These are phyloP conservation scores for Lepidothrix coronata DNA, from an alignment of 2,113 vertebrate species.

Conservation along the genomic window DNA sequence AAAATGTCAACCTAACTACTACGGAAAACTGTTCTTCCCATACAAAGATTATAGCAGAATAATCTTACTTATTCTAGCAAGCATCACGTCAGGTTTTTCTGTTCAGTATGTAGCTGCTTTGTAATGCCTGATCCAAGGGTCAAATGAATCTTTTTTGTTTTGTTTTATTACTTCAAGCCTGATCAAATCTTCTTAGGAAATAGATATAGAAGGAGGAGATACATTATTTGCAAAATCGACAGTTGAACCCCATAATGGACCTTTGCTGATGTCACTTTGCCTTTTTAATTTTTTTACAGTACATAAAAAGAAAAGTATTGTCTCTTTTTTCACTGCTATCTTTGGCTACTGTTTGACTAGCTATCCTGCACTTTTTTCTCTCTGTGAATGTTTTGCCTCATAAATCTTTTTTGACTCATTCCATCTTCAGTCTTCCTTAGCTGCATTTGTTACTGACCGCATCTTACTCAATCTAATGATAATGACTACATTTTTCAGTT, in stretches of 20 bases:
- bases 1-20: background rate
- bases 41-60: background rate
- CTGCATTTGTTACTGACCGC: background rate
- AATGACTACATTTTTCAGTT: conserved; percentile 25
- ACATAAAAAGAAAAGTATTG: background rate
- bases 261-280: background rate
- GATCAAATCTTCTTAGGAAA: background rate
- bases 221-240: background rate
- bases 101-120: background rate
- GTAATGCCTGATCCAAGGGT: background rate
- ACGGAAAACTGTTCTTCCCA: background rate
- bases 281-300: background rate
- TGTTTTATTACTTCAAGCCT: background rate
- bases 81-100: background rate
- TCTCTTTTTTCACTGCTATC: background rate
- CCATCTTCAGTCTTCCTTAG: conserved; percentile 27
- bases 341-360: background rate
- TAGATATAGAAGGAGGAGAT: background rate
- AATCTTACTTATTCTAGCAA: background rate
- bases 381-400: background rate
- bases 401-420: conserved; percentile 37
- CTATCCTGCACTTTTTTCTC: background rate
- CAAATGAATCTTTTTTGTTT: background rate
- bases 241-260: background rate
- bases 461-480: conserved; percentile 21